Base-by-base conservation (phyloP, 1,140 invertebrate genomes). In the Bombus picipes region DNA sequence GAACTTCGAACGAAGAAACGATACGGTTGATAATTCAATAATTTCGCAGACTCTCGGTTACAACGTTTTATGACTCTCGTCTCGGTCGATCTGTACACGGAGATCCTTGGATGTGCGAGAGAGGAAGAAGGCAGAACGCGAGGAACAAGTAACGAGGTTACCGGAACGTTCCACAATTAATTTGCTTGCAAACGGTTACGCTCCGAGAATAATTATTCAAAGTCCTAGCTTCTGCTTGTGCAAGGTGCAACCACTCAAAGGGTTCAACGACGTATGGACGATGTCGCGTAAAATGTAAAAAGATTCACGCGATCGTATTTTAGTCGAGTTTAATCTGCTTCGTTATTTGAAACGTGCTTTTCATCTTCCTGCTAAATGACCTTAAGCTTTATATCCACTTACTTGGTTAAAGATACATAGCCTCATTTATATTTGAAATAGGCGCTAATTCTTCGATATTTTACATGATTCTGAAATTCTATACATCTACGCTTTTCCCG, bases 71-170 rank as follows among this genome's bases (percentile, higher is more conserved):
- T 34, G 57, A 37, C 79, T 68, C 43, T 32, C 37, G 47, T 66
- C 34, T 43, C 59, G 78, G 41, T 73, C 43, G 71, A 70, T 70
- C 43, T 22, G 34, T 65, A 72, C 81, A 57, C 34, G 66, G 10
- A 68, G 72, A 89, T 85, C 71, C 86, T 81, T 75, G 39, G 25
- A 79, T 37, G 59, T 79, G 57, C 13, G 53, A 65, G 15, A 62
- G 53, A 88, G 41, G 47, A 77, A 83, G 85, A 83, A 65, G 73
- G 25, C 28, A 41, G 57, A 77, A 66, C 81, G 53, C 68, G 75
- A 79, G 47, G 76, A 87, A 79, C 84, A 77, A 91, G 85, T 92
- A 92, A 93, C 83, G 88, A 92, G 91, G 92, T 93, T 93, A 93
- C 88, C 91, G 87, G 90, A 90, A 92, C 88, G 71, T 87, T 76